A percentile compares a stretch with the other conserved stretches of the same genome.
Conservation (phyloP, 2,113 vertebrate species). For the Mesocricetus auratus region DNA sequence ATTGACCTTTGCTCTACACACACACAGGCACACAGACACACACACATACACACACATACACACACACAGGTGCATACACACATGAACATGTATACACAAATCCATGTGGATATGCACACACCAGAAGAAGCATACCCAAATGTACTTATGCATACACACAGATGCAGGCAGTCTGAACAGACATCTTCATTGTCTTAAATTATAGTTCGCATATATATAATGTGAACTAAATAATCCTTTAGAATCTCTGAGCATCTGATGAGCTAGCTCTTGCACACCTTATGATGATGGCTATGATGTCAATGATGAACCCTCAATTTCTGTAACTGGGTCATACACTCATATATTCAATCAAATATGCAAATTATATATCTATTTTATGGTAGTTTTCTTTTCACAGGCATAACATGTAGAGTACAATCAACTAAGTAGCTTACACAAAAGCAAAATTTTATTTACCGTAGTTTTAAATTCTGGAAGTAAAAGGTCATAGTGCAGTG, state of each 20-base stretch:
- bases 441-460: neutral
- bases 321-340: slow-evolving; percentile 22
- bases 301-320: neutral
- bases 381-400: neutral
- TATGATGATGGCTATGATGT: neutral
- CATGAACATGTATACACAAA: neutral
- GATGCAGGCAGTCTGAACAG: neutral
- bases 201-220: slow-evolving; percentile 1
- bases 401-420: neutral
- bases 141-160: neutral
- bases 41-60: neutral
- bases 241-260: neutral
- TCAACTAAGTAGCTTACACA: neutral
- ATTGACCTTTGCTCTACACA: neutral
- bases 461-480: neutral
- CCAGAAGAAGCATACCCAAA: neutral
- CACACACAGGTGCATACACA: neutral
- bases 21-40: neutral
- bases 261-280: neutral
- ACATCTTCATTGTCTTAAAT: neutral
- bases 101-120: neutral
- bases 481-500: neutral
- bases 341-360: slow-evolving; percentile 20
- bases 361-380: slow-evolving; percentile 10
- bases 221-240: neutral